These are phyloP conservation scores for Diglossa cyanea DNA, from an alignment of 2,797 vertebrate species.

Conservation along the genomic window DNA sequence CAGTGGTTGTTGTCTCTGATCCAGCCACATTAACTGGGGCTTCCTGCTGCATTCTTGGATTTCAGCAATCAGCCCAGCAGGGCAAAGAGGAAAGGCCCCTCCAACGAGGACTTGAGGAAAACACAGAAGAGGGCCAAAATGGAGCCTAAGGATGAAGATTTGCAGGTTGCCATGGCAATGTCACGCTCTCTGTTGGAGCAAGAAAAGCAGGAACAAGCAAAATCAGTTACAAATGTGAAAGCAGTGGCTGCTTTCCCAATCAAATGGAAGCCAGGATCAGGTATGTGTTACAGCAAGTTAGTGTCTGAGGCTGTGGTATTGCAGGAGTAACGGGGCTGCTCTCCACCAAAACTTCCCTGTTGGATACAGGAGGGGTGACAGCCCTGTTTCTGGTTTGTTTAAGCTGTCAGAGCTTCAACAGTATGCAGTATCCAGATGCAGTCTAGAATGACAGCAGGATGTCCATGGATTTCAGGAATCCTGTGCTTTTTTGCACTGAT, in stretches of 20 bases:
- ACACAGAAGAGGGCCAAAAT: conserved; percentile 71
- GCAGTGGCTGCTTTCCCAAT: conserved; percentile 49
- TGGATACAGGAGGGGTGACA: background rate
- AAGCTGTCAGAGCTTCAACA: background rate
- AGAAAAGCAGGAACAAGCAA: conserved; percentile 48
- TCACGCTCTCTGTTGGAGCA: conserved; percentile 88
- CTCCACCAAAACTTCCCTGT: background rate
- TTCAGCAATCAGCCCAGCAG: conserved; percentile 55
- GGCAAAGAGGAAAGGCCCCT: conserved; percentile 78
- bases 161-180: conserved; percentile 88
- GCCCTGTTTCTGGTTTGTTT: background rate
- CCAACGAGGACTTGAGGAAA: conserved; percentile 72
- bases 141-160: conserved; percentile 80
- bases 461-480: background rate
- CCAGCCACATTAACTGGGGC: background rate
- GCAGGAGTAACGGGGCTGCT: background rate
- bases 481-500: background rate
- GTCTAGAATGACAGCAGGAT: background rate
- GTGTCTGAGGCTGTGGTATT: background rate
- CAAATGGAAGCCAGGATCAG: conserved; percentile 58
- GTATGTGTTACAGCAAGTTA: conserved; percentile 14
- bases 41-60: conserved; percentile 36
- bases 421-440: background rate
- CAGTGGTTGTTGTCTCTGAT: conserved; percentile 6
- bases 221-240: conserved; percentile 22